These are phyloP conservation scores for Lissonota sp. DNA, from an alignment of 2,888 invertebrate species.

Conservation along the genomic window DNA sequence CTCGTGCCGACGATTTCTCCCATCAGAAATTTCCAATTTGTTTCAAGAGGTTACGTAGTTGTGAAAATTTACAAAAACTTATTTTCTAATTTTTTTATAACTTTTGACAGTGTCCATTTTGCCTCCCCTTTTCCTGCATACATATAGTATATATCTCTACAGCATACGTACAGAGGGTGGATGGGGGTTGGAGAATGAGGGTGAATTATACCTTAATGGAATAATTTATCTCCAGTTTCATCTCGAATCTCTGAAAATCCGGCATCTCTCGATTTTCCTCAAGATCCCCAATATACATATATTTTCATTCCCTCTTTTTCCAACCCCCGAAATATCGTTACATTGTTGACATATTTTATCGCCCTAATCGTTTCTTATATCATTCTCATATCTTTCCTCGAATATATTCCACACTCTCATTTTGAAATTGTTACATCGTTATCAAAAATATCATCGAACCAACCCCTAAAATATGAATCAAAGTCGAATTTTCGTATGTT, in stretches of 20 bases:
- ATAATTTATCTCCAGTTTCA: conserved; percentile 52
- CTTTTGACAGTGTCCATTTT: too few relatives aligned
- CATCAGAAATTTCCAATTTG: neutral
- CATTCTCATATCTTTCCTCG: neutral
- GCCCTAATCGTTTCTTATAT: neutral
- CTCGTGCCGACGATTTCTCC: neutral
- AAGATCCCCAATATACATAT: too few relatives aligned
- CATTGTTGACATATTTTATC: too few relatives aligned
- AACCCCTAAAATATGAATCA: neutral
- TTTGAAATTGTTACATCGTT: too few relatives aligned
- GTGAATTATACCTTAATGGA: conserved; percentile 46
- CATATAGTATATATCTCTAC: too few relatives aligned
- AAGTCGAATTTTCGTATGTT: neutral
- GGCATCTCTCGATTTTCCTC: too few relatives aligned
- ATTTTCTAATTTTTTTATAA: neutral
- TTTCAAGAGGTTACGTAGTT: too few relatives aligned
- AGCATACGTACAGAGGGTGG: neutral
- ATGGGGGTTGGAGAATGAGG: neutral
- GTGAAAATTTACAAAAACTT: too few relatives aligned
- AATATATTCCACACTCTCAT: neutral
- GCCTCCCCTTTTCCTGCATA: too few relatives aligned
- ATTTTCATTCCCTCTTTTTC: neutral
- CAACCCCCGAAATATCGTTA: neutral
- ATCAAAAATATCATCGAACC: too few relatives aligned
- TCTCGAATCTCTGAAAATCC: conserved; percentile 8